These are phyloP conservation scores for Sicus ferrugineus DNA, from an alignment of 2,888 invertebrate genomes.

Conservation along the genomic window DNA sequence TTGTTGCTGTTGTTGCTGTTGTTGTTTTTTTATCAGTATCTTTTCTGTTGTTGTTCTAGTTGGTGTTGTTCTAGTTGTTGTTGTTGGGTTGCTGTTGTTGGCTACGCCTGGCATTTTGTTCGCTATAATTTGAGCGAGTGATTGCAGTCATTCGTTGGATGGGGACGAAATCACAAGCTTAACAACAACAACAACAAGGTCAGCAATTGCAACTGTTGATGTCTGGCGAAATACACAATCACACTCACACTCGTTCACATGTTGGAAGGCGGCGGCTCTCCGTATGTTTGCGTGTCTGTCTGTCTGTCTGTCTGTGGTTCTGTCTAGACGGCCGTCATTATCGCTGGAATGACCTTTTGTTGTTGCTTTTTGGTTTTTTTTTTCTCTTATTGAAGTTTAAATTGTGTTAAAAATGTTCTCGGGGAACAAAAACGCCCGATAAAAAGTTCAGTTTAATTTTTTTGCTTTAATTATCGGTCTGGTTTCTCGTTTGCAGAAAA, in stretches of 20 bases:
- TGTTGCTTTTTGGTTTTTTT: constrained; percentile 34
- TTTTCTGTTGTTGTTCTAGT: not conserved
- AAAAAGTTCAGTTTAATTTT: too few relatives aligned
- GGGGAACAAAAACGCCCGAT: too few relatives aligned
- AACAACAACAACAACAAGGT: constrained; percentile 26
- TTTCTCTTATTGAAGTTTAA: constrained; percentile 17
- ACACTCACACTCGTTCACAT: not conserved
- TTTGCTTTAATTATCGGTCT: too few relatives aligned
- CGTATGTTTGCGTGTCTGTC: constrained; percentile 20
- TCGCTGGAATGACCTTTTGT: constrained; percentile 43
- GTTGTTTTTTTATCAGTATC: not conserved
- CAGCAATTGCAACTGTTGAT: constrained; percentile 33
- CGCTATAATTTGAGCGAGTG: too few relatives aligned
- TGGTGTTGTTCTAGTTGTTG: not conserved
- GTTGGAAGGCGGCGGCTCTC: not conserved
- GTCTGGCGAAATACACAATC: not conserved
- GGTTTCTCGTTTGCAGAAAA: too few relatives aligned
- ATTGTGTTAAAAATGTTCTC: not conserved
- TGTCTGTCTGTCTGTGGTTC: constrained; percentile 39
- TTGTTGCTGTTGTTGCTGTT: constrained; percentile 4
- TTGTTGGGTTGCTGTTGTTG: constrained; percentile 15
- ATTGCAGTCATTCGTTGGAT: constrained; percentile 1
- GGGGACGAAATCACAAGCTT: constrained; percentile 7
- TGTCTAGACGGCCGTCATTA: constrained; percentile 47
- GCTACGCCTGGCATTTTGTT: too few relatives aligned